phyloP scores from a whole-genome alignment of 30 jellyfish, hydroid and myxozoan species.

The Aurelia sp. region DNA sequence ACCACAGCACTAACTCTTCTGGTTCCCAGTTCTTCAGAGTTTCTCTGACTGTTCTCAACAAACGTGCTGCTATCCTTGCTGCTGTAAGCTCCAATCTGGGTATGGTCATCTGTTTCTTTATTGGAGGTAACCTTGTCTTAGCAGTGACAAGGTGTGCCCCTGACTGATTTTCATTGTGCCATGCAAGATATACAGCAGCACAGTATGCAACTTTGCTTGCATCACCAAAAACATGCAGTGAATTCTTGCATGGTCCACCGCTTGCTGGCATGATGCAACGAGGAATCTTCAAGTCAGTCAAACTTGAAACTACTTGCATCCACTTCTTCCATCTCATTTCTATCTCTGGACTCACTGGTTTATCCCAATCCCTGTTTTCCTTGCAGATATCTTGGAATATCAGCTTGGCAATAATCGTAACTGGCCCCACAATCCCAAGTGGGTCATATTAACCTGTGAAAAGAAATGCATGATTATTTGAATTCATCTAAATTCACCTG shows the following conservation, averaged over 20 bases:
- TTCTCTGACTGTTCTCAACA: conserved; percentile 35
- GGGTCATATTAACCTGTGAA: too few relatives aligned
- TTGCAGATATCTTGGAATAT: conserved; percentile 2
- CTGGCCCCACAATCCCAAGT: conserved; percentile 54
- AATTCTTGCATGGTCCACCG: conserved; percentile 11
- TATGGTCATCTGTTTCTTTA: conserved; percentile 26
- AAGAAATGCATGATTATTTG: too few relatives aligned
- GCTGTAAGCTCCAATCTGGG: conserved; percentile 45
- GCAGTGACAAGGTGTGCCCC: conserved; percentile 37
- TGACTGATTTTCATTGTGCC: conserved; percentile 22
- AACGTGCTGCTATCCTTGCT: conserved; percentile 55
- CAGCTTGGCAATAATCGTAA: too few relatives aligned
- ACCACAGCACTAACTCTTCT: conserved; percentile 31
- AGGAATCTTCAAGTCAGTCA: conserved; percentile 26
- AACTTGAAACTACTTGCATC: conserved; percentile 7
- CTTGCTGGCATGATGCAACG: conserved; percentile 34
- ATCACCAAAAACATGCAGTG: conserved; percentile 40
- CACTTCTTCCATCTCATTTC: conserved; percentile 42
- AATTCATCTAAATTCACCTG: too few relatives aligned
- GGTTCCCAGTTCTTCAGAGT: conserved; percentile 27
- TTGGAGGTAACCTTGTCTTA: conserved; percentile 37
- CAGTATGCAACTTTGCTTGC: conserved; percentile 41
- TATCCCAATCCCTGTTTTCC: conserved; percentile 46
- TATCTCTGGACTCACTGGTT: conserved; percentile 37
- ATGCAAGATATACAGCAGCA: conserved; percentile 33